Evolutionary conservation across 2,113 vertebrate species (phyloP), one percentile per base, ranked within the genome.

Genomic region (Climacteris rufus): DNA sequence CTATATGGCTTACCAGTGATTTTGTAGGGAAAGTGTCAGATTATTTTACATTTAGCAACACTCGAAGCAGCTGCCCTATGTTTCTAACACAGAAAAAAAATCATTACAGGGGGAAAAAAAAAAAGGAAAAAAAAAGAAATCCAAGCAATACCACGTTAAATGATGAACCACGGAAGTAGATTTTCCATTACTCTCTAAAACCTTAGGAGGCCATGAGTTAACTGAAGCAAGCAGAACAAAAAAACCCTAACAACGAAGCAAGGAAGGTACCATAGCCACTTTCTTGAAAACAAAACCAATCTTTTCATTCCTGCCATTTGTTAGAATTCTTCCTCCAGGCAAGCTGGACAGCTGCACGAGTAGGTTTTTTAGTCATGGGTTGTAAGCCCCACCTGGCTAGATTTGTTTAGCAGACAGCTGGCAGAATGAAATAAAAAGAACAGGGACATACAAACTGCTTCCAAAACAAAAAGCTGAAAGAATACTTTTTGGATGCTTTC

Each of bases 391-490:
- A 98, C 98, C 98, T 98, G 98, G 98, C 98, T 98, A 98, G 98
- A 98, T 98, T 98, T 98, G 98, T 98, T 98, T 98, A 98, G 98
- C 97, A 98, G 98, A 98, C 98, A 98, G 98, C 98, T 98, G 98
- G 98, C 98, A 98, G 97, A 98, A 98, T 98, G 98, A 98, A 98
- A 98, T 98, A 98, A 98, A 98, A 98, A 97, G 97, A 98, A 97
- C 94, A 97, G 97, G 94, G 96, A 98, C 95, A 96, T 84, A 97
- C 97, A 97, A 98, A 98, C 97, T 97, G 97, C 97, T 97, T 98
- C 96, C 97, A 97, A 98, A 97, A 97, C 93, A 97, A 97, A 98
- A 97, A 96, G 97, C 96, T 0, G 90, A 98, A 97, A 98, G 96
- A 98, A 97, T 96, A 97, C 97, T 98, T 98, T 98, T 96, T 97